Conservation (phyloP, 2,113 vertebrate species). For the Uria lomvia region DNA sequence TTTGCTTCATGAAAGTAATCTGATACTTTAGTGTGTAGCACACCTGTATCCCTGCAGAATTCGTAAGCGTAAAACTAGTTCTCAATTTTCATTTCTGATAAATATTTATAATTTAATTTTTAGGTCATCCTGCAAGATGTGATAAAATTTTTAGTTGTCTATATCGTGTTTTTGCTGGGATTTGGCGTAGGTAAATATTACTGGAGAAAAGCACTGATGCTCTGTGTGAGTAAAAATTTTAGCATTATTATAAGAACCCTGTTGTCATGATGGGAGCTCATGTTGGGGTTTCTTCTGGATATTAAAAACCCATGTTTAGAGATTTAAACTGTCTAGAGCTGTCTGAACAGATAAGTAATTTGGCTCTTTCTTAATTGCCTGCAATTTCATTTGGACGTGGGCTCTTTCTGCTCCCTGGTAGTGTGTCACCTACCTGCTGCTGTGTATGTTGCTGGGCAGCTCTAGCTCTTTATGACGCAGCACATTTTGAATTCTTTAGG, state of each 20-base stretch:
- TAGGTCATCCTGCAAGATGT: constrained; percentile 83
- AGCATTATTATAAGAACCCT: constrained; percentile 1
- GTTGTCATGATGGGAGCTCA: background rate
- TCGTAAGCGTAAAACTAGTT: background rate
- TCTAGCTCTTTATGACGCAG: background rate
- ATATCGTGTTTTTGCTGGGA: constrained; percentile 81
- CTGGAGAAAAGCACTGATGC: constrained; percentile 10
- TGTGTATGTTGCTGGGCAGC: background rate
- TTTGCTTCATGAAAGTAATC: background rate
- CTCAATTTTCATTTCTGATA: background rate
- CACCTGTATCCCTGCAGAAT: background rate
- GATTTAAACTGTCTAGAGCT: background rate
- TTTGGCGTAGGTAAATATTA: constrained; percentile 80
- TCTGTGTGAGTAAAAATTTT: constrained; percentile 1
- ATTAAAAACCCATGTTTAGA: background rate
- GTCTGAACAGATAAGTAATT: background rate
- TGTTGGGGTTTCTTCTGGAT: background rate
- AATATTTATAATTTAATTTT: constrained; percentile 31
- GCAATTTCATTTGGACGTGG: background rate
- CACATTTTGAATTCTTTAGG: background rate
- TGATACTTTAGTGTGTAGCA: background rate
- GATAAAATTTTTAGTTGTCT: constrained; percentile 80
- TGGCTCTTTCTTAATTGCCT: background rate
- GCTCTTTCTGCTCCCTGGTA: background rate
- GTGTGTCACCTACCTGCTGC: background rate